Evolutionary conservation across 2,113 vertebrate species (phyloP).

Genomic region (Gobio gobio): DNA sequence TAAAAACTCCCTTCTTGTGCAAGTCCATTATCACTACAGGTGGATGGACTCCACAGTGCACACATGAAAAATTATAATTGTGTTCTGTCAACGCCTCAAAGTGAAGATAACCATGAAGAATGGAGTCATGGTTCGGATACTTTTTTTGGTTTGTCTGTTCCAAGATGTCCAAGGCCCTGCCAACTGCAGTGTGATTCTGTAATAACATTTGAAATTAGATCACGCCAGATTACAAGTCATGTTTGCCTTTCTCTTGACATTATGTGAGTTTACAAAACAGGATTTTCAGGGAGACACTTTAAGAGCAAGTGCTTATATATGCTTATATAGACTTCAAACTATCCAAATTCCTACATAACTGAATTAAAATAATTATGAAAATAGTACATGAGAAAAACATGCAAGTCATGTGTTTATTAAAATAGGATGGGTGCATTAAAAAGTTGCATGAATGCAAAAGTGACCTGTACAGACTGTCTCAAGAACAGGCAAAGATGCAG

Average conservation of each 20-base stretch:
- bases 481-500: slow-evolving; percentile 11
- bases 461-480: not conserved
- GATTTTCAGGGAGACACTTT: too few species aligned
- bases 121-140: slow-evolving; percentile 19
- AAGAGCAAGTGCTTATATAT: too few species aligned
- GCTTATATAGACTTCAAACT: too few species aligned
- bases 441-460: not conserved
- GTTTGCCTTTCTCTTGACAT: not conserved
- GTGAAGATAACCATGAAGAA: slow-evolving; percentile 14
- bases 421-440: not conserved
- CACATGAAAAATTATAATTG: not conserved
- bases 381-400: too few species aligned
- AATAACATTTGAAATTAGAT: slow-evolving; percentile 1
- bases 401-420: too few species aligned
- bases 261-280: too few species aligned
- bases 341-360: too few species aligned
- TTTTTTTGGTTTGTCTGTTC: slow-evolving; percentile 24
- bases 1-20: not conserved
- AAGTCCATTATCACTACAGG: not conserved
- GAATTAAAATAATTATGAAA: too few species aligned
- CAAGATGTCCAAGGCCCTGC: slow-evolving; percentile 29
- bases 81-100: not conserved
- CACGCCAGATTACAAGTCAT: too few species aligned
- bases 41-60: slow-evolving; percentile 7
- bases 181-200: slow-evolving; percentile 38